These are phyloP conservation scores for Ameiurus melas DNA, from an alignment of 2,113 vertebrate genomes.

Conservation along the genomic window DNA sequence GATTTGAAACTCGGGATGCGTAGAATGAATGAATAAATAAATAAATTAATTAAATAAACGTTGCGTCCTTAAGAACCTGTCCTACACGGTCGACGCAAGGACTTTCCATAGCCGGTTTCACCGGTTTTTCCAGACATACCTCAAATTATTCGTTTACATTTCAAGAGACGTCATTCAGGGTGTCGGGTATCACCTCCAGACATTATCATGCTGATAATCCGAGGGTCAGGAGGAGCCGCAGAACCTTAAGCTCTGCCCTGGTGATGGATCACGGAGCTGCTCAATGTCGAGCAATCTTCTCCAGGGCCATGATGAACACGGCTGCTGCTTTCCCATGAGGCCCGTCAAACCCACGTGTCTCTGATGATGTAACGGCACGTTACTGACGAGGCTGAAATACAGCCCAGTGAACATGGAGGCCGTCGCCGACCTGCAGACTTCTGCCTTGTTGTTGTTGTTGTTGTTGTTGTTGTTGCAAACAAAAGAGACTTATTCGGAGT, in stretches of 20 bases:
- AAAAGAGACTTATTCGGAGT: not conserved
- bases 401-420: not conserved
- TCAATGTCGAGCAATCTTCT: not conserved
- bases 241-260: not conserved
- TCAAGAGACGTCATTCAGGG: not conserved
- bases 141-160: too few relatives aligned
- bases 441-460: not conserved
- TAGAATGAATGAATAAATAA: not conserved
- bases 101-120: too few relatives aligned
- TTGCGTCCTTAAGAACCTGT: not conserved
- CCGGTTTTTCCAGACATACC: not conserved
- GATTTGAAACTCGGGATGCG: not conserved
- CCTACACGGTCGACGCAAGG: not conserved
- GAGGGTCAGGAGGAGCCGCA: too few relatives aligned
- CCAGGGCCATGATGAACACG: not conserved
- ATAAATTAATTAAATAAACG: too few relatives aligned
- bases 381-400: not conserved
- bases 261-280: not conserved
- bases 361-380: not conserved
- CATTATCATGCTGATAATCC: too few relatives aligned
- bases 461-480: not conserved
- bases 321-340: not conserved
- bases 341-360: not conserved
- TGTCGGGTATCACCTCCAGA: too few relatives aligned
- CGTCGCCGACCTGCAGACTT: not conserved